phyloP scores from a whole-genome alignment of 1,140 invertebrate genomes.

The Orchestia grillus region DNA sequence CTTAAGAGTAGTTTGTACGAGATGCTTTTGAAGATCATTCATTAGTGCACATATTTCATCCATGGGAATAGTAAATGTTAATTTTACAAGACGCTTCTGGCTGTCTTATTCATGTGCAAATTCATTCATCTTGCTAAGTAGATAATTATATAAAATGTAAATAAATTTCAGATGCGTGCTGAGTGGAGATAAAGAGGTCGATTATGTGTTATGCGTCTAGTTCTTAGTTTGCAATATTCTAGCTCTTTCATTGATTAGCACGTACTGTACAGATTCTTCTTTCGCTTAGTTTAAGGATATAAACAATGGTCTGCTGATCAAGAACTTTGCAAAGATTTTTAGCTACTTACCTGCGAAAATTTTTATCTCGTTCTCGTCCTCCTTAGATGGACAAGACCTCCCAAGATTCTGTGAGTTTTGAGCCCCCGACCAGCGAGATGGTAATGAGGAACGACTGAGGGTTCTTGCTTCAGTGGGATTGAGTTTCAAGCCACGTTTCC shows the following conservation, averaged over 20 bases:
- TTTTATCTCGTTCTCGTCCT: neutral
- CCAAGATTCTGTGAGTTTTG: neutral
- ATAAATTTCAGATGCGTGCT: neutral
- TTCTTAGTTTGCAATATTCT: conserved; percentile 40
- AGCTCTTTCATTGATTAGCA: conserved; percentile 23
- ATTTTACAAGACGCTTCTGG: neutral
- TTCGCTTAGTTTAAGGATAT: conserved; percentile 34
- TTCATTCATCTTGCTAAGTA: conserved; percentile 39
- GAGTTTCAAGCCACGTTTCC: neutral
- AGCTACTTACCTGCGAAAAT: neutral
- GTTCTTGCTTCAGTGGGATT: neutral
- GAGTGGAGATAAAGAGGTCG: neutral
- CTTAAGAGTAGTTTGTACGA: conserved; percentile 35
- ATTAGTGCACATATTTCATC: conserved; percentile 51
- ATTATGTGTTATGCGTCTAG: conserved; percentile 50
- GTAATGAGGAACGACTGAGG: neutral
- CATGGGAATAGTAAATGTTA: conserved; percentile 47
- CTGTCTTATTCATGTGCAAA: conserved; percentile 50
- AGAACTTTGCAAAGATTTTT: neutral
- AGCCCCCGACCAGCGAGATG: neutral
- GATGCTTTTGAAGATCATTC: conserved; percentile 46
- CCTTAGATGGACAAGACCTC: neutral
- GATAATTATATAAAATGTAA: conserved; percentile 36
- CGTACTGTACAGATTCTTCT: conserved; percentile 38
- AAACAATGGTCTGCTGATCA: neutral